phyloP scores from a whole-genome alignment of 2,888 invertebrate genomes.

The Plusia festucae region DNA sequence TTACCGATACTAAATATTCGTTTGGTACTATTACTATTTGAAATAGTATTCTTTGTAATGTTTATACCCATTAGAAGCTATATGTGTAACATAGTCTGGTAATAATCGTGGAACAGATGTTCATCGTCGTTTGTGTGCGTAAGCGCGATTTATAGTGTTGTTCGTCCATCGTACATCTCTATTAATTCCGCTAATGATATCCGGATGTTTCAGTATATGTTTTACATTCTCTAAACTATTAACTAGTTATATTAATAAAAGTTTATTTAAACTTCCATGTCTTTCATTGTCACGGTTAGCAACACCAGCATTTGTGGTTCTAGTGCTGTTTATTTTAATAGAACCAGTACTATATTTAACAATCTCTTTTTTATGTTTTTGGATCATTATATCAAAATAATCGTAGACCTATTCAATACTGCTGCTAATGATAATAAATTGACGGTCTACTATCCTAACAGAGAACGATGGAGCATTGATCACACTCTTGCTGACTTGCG shows the following conservation, averaged over 20 bases:
- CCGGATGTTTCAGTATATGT: constrained; percentile 32
- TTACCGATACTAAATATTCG: no score
- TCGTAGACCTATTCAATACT: no score
- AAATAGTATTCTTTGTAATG: neutral
- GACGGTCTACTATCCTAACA: no score
- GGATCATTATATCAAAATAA: no score
- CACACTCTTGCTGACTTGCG: neutral
- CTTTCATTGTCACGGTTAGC: no score
- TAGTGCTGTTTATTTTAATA: no score
- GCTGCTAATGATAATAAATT: no score
- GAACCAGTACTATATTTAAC: no score
- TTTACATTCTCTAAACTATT: constrained; percentile 45
- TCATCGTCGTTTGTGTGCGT: constrained; percentile 33
- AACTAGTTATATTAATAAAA: neutral
- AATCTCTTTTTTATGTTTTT: no score
- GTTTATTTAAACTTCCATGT: neutral
- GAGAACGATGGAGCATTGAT: no score
- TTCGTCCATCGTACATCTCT: constrained; percentile 41
- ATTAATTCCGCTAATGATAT: constrained; percentile 48
- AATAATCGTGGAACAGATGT: constrained; percentile 49
- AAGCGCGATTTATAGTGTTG: constrained; percentile 43
- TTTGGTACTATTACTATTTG: neutral
- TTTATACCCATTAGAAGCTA: constrained; percentile 2
- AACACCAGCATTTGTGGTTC: neutral
- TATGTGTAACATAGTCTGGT: constrained; percentile 11